Percentiles rank a stretch among this genome's conserved stretches.
Conservation (phyloP, 2,797 vertebrate species). For the Euthynnus affinis region DNA sequence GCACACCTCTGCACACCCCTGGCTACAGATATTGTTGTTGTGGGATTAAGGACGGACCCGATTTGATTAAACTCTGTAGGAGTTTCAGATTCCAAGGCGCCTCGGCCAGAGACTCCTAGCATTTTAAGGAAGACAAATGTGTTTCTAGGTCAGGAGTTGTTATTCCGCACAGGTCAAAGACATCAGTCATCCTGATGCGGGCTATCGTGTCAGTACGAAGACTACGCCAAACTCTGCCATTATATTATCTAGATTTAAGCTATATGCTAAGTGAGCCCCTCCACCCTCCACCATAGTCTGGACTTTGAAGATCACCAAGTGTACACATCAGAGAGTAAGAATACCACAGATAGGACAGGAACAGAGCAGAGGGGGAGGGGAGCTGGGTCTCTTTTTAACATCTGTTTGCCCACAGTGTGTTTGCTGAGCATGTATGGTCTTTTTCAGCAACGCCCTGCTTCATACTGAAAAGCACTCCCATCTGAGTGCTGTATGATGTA, state of each 20-base stretch:
- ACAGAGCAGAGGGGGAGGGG: constrained; percentile 39
- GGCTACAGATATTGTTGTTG: constrained; percentile 42
- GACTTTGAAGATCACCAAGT: constrained; percentile 67
- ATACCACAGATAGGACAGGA: constrained; percentile 58
- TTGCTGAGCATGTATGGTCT: constrained; percentile 54
- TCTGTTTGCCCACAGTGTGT: constrained; percentile 53
- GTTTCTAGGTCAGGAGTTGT: constrained; percentile 43
- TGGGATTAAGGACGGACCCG: constrained; percentile 36
- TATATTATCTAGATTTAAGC: constrained; percentile 25
- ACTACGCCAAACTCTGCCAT: constrained; percentile 21
- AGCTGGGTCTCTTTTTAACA: constrained; percentile 48
- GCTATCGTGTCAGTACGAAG: constrained; percentile 41
- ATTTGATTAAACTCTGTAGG: constrained; percentile 68
- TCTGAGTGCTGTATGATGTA: constrained; percentile 44
- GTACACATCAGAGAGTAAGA: constrained; percentile 66
- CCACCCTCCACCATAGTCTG: constrained; percentile 12
- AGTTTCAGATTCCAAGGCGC: constrained; percentile 72
- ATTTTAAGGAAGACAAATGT: constrained; percentile 58
- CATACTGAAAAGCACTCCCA: constrained; percentile 42
- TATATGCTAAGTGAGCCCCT: constrained; percentile 11
- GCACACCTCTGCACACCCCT: constrained; percentile 30
- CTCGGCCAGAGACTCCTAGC: constrained; percentile 42
- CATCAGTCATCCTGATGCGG: constrained; percentile 62
- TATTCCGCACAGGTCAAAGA: constrained; percentile 58
- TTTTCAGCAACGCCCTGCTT: constrained; percentile 42